Base-by-base conservation (phyloP, 2,888 invertebrate species). In the Drosophila cognata region DNA sequence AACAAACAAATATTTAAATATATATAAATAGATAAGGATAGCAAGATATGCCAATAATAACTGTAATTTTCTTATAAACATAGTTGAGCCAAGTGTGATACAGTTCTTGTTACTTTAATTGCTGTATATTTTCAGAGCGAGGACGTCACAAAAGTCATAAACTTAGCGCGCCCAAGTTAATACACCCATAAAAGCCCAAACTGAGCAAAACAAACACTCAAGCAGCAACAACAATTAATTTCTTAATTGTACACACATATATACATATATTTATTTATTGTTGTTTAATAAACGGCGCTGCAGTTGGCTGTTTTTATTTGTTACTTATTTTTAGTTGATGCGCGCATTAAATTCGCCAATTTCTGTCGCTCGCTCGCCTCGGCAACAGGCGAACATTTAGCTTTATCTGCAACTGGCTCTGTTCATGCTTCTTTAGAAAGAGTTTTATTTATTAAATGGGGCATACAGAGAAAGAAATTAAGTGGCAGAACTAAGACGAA, bases 271-370 rank as follows among this genome's bases (percentile, higher is more conserved):
- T 52, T 70, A 66, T 80, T 82, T 74, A 71, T 84, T 65, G 71
- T 58, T 63, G 59, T 62, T 77, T 29, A 73, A 55, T 75, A 77
- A 75, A 61, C 29, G 66, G 50, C 60, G 79, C 79, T 63, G 76
- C 83, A 81, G 41, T 78, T 81, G 84, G 25, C 68, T 64, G 31
- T 57, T 79, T 78, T 72, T 56, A 56, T 56, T 56, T 38, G 18
- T 28, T 71, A 80, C 84, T 84, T 85, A 85, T 84, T 87, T 89
- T 82, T 84, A 89, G 79, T 84, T 68, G 71, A 81, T 87, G 89
- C 71, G 89, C 82, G 60, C 84, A 84, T 89, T 76, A 81, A 89
- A 81, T 28, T 74, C 63, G 80, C 41, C 67, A 71, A 65, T 73
- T 77, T 81, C 70, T 65, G 65, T 52, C 11, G 38, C 3, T 52